Conservation (phyloP, 2,888 invertebrate genomes). For the Diabrotica balteata region DNA sequence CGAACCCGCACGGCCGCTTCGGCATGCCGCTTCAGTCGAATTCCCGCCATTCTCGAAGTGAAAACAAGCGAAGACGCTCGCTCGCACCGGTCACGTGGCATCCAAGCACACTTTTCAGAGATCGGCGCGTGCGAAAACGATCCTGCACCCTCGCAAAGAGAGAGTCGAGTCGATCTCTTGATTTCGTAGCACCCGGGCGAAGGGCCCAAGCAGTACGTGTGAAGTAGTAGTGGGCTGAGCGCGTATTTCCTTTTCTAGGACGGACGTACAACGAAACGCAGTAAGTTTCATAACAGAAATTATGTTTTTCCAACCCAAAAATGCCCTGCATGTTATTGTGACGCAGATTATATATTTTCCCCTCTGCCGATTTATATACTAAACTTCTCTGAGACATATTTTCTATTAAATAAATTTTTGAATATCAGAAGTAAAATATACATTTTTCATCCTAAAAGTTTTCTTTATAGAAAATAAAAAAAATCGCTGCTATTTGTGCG, state of each 20-base stretch:
- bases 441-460: too few species aligned
- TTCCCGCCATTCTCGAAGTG: slow-evolving; percentile 56
- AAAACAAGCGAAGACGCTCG: slow-evolving; percentile 59
- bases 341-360: too few species aligned
- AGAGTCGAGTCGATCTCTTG: slow-evolving; percentile 36
- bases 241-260: slow-evolving; percentile 21
- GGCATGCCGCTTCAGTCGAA: slow-evolving; percentile 45
- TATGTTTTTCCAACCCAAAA: too few species aligned
- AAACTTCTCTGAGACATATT: too few species aligned
- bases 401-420: too few species aligned
- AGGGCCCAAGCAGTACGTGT: slow-evolving; percentile 26
- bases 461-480: too few species aligned
- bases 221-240: slow-evolving; percentile 26
- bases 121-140: slow-evolving; percentile 56
- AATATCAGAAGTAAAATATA: too few species aligned
- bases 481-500: too few species aligned
- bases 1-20: slow-evolving; percentile 51
- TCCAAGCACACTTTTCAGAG: slow-evolving; percentile 29
- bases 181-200: slow-evolving; percentile 37
- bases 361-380: too few species aligned
- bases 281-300: slow-evolving; percentile 17
- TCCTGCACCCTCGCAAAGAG: slow-evolving; percentile 23
- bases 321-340: too few species aligned
- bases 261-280: slow-evolving; percentile 28
- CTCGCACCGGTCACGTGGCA: not conserved